Percentiles rank a stretch among this genome's conserved stretches.
Conservation (phyloP, 2,888 invertebrate species). For the Gymnocheta viridis region DNA sequence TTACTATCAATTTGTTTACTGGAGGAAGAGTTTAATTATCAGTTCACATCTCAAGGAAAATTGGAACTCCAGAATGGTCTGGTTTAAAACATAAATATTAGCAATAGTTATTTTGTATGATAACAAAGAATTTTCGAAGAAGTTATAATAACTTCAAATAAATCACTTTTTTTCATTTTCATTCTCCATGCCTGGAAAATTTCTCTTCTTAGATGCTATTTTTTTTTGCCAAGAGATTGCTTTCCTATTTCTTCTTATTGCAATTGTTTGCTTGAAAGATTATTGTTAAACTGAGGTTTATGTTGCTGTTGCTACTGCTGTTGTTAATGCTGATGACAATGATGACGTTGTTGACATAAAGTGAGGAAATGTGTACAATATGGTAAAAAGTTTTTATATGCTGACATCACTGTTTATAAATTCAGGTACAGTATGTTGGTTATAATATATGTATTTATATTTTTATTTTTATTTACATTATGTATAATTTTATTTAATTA, state of each 20-base stretch:
- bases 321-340: conserved; percentile 26
- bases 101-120: too few relatives aligned
- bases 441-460: not conserved
- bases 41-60: too few relatives aligned
- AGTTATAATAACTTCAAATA: too few relatives aligned
- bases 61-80: too few relatives aligned
- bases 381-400: not conserved
- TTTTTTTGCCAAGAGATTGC: not conserved
- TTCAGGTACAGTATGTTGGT: not conserved
- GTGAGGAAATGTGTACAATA: conserved; percentile 47
- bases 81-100: too few relatives aligned
- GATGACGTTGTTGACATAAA: conserved; percentile 60
- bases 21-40: too few relatives aligned
- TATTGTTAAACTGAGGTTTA: conserved; percentile 27
- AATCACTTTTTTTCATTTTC: too few relatives aligned
- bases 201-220: too few relatives aligned
- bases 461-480: too few relatives aligned
- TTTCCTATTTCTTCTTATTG: conserved; percentile 17
- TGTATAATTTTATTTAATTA: too few relatives aligned
- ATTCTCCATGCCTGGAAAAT: not conserved
- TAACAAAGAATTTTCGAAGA: too few relatives aligned
- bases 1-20: too few relatives aligned
- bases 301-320: conserved; percentile 30
- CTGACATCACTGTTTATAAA: not conserved
- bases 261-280: conserved; percentile 55